Evolutionary conservation across 2,113 vertebrate genomes (phyloP), one percentile per base, ranked within the genome.

Genomic region (Triplophysa rosa): DNA sequence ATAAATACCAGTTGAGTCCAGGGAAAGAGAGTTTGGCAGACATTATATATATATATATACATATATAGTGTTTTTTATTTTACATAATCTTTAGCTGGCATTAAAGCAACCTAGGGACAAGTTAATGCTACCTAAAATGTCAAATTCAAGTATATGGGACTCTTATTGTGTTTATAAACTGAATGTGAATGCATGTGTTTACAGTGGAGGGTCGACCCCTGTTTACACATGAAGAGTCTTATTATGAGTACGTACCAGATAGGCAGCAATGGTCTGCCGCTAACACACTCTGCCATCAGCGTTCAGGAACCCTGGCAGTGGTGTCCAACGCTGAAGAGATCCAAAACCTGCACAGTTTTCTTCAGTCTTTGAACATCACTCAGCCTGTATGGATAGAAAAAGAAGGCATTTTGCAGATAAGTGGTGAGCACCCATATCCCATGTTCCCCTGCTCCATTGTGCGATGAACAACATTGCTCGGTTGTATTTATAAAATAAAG

Each of bases 341-440:
- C 47, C 83, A 56, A 81, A 81, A 88, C 59, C 77, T 93, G 2
- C 84, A 78, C 58, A 82, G 10, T 62, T 91, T 90, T 80, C 85
- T 93, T 16, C 87, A 82, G 26, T 91, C 91, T 33, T 21, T 90
- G 26, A 91, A 92, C 75, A 87, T 93, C 84, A 89, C 88, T 56
- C 84, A 92, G 59, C 74, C 89, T 24, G 89, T 93, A 42, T 93
- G 93, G 93, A 89, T 93, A 71, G 88, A 82, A 82, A 85, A 76
- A 70, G 89, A 84, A 80, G 70, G 62, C 21, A 33, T 40, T 45
- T 81, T 83, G 49, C 82, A 76, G 56, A 63, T 54, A 40, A 84
- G 67, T 78, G 88, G 93, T 92, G 87, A 81, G 89, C 89, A 62
- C 17, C 52, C 26, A n/a, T 59, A 71, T 29, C 17, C n/a, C 56